Evolutionary conservation across 2,888 invertebrate species (phyloP).

Genomic region (Allophyes oxyacanthae): DNA sequence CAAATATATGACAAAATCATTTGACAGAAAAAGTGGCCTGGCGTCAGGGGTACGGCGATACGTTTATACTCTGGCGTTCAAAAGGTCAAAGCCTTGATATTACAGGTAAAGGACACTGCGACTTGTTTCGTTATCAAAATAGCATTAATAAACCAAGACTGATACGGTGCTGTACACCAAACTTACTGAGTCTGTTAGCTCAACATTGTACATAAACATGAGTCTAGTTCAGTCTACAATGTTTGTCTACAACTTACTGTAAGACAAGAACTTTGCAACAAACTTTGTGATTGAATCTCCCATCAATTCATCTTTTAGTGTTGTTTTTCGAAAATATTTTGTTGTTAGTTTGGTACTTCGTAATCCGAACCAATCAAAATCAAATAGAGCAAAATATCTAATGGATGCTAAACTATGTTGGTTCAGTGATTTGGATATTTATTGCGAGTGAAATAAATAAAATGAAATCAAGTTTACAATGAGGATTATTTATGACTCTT

Average conservation of each 20-base stretch:
- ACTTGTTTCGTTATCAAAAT: constrained; percentile 3
- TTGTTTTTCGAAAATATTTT: constrained; percentile 15
- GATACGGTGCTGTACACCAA: constrained; percentile 5
- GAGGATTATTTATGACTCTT: too few relatives aligned
- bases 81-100: too few relatives aligned
- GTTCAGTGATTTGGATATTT: too few relatives aligned
- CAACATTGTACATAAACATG: constrained; percentile 53
- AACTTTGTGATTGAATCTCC: constrained; percentile 34
- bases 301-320: constrained; percentile 19
- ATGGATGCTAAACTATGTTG: too few relatives aligned
- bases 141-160: background rate
- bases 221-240: constrained; percentile 16
- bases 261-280: constrained; percentile 7
- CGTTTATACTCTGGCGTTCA: too few relatives aligned
- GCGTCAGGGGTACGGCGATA: too few relatives aligned
- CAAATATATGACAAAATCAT: too few relatives aligned
- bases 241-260: constrained; percentile 30
- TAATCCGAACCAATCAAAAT: background rate
- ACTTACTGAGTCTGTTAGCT: constrained; percentile 30
- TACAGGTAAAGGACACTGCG: too few relatives aligned
- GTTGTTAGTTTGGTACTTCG: background rate
- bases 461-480: too few relatives aligned
- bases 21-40: too few relatives aligned
- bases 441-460: too few relatives aligned
- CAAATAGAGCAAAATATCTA: too few relatives aligned